Base-by-base conservation (phyloP, 2,797 vertebrate species). In the Urophycis tenuis region DNA sequence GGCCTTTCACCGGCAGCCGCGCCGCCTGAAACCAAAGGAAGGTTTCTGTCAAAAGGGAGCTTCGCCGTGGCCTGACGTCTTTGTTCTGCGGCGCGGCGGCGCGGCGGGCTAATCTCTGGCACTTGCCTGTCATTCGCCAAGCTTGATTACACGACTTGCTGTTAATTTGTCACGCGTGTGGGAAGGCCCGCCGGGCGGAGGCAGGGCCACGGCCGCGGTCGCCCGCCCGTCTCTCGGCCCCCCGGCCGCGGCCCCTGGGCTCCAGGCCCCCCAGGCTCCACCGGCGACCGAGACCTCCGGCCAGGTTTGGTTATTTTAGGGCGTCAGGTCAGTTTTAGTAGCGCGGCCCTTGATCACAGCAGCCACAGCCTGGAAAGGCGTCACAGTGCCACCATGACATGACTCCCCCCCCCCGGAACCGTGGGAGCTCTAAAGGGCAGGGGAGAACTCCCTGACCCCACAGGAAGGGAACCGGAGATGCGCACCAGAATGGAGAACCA, bases 111-210 rank as follows among this genome's bases (percentile, higher is more conserved):
- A 74, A 82, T 80, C 79, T 78, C 71, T 80, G 77, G 76, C 72
- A n/a, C 80, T 60, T 77, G 75, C 74, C 71, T 74, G 31, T 60
- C 72, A 76, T 85, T 84, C 77, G 81, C 80, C 60, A 73, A 33
- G 76, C 34, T 32, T 53, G 49, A 75, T 81, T 74, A 75, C 14
- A 72, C 77, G 76, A 82, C 81, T 74, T 53, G 75, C 49, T 85
- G 81, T 83, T 86, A 82, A 90, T 86, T 82, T 86, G 79, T 86
- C 82, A 87, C 84, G 84, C 79, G 82, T 86, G 77, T 78, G 72
- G 80, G 74, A 77, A 75, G 75, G 1, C n/a, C n/a, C n/a, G n/a
- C n/a, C n/a, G n/a, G n/a, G n/a, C n/a, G n/a, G n/a, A n/a, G n/a
- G n/a, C n/a, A n/a, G n/a, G n/a, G n/a, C n/a, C n/a, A n/a, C n/a